These are phyloP conservation scores for Nomada lathburiana DNA, from an alignment of 2,888 invertebrate species.

Conservation along the genomic window DNA sequence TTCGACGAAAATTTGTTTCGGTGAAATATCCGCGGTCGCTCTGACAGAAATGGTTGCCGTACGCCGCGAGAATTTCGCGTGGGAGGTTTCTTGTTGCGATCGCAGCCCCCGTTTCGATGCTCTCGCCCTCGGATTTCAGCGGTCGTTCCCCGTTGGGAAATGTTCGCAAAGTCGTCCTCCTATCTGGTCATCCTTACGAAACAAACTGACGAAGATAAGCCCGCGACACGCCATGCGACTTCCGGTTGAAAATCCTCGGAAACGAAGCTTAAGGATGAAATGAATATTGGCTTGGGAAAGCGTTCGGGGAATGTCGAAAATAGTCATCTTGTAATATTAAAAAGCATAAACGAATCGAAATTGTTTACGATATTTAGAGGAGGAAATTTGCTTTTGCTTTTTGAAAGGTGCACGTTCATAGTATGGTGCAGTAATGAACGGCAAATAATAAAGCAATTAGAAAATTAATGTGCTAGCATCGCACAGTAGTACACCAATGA, in stretches of 20 bases:
- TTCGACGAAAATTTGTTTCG: conserved; percentile 32
- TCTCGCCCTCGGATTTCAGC: neutral
- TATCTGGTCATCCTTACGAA: conserved; percentile 41
- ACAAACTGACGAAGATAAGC: conserved; percentile 54
- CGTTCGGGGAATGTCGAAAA: too few relatives aligned
- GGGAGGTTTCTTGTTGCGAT: conserved; percentile 14
- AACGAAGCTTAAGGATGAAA: neutral
- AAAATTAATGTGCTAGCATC: too few relatives aligned
- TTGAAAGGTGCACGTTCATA: too few relatives aligned
- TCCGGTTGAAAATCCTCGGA: neutral
- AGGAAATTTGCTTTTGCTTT: too few relatives aligned
- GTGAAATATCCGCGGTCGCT: conserved; percentile 27
- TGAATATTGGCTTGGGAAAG: neutral
- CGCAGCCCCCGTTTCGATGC: conserved; percentile 16
- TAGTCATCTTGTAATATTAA: too few relatives aligned
- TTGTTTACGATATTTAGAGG: too few relatives aligned
- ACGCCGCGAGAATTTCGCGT: neutral
- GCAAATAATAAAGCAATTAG: too few relatives aligned
- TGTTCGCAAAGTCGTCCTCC: conserved; percentile 49
- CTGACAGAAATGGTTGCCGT: conserved; percentile 28
- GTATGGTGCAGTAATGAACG: too few relatives aligned
- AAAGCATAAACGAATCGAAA: too few relatives aligned
- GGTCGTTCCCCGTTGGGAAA: conserved; percentile 43
- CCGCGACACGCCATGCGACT: neutral
- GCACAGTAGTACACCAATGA: too few relatives aligned